phyloP scores from a whole-genome alignment of 2,113 vertebrate genomes.

The Struthidea cinerea region DNA sequence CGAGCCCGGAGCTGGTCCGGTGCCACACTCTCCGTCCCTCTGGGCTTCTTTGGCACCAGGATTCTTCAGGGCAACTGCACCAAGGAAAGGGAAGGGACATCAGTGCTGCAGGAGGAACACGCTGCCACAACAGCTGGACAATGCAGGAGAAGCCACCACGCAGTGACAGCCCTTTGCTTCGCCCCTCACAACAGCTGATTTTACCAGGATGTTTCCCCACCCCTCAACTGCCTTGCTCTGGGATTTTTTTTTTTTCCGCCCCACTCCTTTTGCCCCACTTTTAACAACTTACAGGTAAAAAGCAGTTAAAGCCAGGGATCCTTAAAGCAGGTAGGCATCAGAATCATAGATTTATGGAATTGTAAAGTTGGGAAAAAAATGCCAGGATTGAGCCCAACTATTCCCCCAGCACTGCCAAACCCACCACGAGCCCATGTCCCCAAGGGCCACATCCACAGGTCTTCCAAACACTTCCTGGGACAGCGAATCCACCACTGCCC shows the following conservation, averaged over 20 bases:
- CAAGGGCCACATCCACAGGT: background rate
- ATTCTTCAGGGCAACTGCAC: constrained; percentile 70
- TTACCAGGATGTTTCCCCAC: background rate
- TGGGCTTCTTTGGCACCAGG: background rate
- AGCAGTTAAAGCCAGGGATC: background rate
- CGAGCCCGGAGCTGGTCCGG: background rate
- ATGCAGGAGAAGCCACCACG: background rate
- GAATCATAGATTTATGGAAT: background rate
- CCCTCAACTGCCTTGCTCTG: background rate
- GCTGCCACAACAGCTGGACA: background rate
- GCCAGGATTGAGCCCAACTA: background rate
- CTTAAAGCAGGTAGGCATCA: background rate
- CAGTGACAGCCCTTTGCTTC: background rate
- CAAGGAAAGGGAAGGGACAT: background rate
- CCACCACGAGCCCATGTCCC: background rate
- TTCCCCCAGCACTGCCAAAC: background rate
- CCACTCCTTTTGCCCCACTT: background rate
- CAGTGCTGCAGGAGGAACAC: constrained; percentile 36
- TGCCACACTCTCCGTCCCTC: background rate
- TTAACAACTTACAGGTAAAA: background rate
- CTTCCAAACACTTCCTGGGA: background rate
- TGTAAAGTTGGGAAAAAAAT: background rate
- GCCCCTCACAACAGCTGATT: accelerated
- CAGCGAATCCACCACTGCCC: background rate
- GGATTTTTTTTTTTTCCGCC: accelerated